Evolutionary conservation across 2,888 invertebrate species (phyloP), one percentile per base, ranked within the genome.

Genomic region (Xylocampa areola): DNA sequence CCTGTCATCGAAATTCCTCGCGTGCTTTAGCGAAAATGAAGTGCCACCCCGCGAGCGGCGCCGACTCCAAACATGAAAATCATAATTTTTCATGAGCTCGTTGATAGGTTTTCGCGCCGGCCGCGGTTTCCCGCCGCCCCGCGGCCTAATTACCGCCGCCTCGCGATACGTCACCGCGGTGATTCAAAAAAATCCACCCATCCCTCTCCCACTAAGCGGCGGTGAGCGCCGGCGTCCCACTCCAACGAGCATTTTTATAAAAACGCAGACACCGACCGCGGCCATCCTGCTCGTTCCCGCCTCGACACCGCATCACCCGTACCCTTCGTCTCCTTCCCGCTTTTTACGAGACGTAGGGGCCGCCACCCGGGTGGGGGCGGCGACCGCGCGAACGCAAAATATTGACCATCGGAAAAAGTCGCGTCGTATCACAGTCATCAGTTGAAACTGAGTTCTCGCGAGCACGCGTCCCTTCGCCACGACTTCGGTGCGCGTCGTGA

Each of bases 401-500:
- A 94, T 94, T 94, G 94, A 94, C 94, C 94, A 94, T 94, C 92
- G 94, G 94, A 94, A 94, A 94, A 94, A 94, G 93, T 93, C 93
- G 92, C 91, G 89, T 91, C 94, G 93, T 92, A 94, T 94, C 94
- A 92, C 93, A 94, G 92, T 92, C 94, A 94, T 94, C 94, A 94
- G 94, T 94, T 92, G 93, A 91, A 92, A 93, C 91, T 82, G 92
- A 91, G 92, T 91, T 89, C 88, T 83, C 89, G 90, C 78, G 89
- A 88, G 89, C 85, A 90, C 91, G 90, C 90, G 91, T 89, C 86
- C 85, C 88, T 84, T 85, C 86, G 85, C 85, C 84, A 85, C 85
- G 80, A 85, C 89, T 90, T 92, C 93, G 93, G 84, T 77, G 85
- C 86, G 88, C 85, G 85, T 92, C 93, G 92, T 90, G 88, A 79